phyloP scores from a whole-genome alignment of 2,797 vertebrate species.

The Xenopus petersii region DNA sequence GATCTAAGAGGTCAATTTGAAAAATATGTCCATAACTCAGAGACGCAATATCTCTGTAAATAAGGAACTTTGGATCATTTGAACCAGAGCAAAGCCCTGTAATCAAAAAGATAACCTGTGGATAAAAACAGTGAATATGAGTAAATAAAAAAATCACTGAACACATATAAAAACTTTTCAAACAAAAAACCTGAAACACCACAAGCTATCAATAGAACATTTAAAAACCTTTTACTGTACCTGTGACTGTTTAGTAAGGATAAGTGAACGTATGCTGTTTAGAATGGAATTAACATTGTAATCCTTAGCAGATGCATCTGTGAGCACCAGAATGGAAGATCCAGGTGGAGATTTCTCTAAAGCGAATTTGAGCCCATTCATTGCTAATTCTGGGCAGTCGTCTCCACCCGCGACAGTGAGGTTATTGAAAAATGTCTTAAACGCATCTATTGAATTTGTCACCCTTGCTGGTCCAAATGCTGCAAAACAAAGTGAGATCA shows the following conservation, averaged over 20 bases:
- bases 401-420: not conserved
- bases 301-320: constrained; percentile 27
- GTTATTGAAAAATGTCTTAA: constrained; percentile 13
- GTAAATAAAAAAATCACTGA: no score
- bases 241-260: constrained; percentile 2
- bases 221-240: not conserved
- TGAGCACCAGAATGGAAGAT: constrained; percentile 26
- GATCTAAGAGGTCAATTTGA: not conserved
- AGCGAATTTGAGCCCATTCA: constrained; percentile 11
- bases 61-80: not conserved
- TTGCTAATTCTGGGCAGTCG: constrained; percentile 23
- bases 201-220: no score
- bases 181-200: no score
- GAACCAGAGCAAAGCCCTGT: not conserved
- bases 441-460: constrained; percentile 3
- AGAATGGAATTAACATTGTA: not conserved
- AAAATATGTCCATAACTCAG: no score
- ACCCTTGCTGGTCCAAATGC: constrained; percentile 7
- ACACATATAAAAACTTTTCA: no score
- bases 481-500: not conserved
- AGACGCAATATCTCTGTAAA: not conserved
- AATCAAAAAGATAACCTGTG: not conserved
- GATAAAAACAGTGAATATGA: not conserved
- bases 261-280: constrained; percentile 9
- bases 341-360: constrained; percentile 13